A percentile compares a stretch with the other conserved stretches of the same genome.
Conservation (phyloP, 2,888 invertebrate genomes). For the Troides aeacus region DNA sequence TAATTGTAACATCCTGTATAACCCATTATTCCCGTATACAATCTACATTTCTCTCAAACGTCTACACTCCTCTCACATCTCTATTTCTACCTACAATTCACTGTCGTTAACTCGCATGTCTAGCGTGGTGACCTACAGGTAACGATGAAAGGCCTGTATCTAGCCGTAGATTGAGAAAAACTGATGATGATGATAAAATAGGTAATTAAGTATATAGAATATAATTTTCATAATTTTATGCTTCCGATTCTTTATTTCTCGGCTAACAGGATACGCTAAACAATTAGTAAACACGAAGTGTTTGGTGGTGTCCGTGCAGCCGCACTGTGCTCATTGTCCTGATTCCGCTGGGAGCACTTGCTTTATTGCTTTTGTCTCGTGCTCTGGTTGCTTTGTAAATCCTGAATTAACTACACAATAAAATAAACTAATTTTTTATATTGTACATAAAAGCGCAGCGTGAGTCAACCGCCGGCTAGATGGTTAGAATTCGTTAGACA, state of each 20-base stretch:
- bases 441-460: not conserved
- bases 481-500: no score
- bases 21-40: no score
- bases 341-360: conserved; percentile 36
- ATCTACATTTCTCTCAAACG: no score
- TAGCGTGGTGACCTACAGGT: no score
- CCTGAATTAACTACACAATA: not conserved
- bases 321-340: conserved; percentile 55
- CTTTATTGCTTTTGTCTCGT: conserved; percentile 44
- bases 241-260: not conserved
- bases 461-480: no score
- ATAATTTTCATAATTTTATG: not conserved
- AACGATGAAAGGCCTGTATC: no score
- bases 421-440: not conserved
- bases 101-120: no score
- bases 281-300: conserved; percentile 61
- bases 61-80: no score
- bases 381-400: conserved; percentile 11
- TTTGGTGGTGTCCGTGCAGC: conserved; percentile 49
- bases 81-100: no score
- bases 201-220: not conserved
- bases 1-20: no score
- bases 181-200: not conserved
- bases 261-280: conserved; percentile 44
- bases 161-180: no score